Percentiles rank a stretch among this genome's conserved stretches.
phyloP scores from a whole-genome alignment of 2,888 invertebrate species.

The Xanthorhoe spadicearia region DNA sequence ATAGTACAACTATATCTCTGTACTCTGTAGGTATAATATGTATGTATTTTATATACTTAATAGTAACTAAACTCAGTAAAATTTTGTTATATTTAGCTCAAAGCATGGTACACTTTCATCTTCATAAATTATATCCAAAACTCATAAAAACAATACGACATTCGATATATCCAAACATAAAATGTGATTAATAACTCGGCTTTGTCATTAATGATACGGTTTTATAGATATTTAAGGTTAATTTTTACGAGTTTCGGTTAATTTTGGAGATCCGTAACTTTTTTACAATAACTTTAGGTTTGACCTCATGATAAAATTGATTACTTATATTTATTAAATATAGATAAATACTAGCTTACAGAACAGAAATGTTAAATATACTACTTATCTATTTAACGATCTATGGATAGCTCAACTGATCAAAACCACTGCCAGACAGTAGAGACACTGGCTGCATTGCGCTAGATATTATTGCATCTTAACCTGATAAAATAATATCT shows the following conservation, averaged over 20 bases:
- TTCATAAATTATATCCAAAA: conserved; percentile 25
- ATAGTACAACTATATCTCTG: too few species aligned
- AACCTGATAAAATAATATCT: neutral
- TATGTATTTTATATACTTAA: too few species aligned
- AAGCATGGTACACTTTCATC: conserved; percentile 2
- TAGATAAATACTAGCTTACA: too few species aligned
- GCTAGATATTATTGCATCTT: too few species aligned
- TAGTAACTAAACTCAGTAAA: too few species aligned
- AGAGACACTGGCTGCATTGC: too few species aligned
- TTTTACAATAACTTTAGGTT: neutral
- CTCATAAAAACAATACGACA: conserved; percentile 45
- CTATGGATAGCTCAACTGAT: too few species aligned
- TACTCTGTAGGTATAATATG: too few species aligned
- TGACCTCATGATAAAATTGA: neutral
- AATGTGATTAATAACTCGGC: conserved; percentile 48
- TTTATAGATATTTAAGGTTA: conserved; percentile 41
- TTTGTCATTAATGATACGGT: conserved; percentile 42
- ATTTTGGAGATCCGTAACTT: conserved; percentile 32
- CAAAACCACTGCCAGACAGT: too few species aligned
- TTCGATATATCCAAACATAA: conserved; percentile 42
- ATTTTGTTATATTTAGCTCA: neutral
- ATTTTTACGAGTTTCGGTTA: conserved; percentile 39
- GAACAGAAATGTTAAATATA: too few species aligned
- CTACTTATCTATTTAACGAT: too few species aligned
- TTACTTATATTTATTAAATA: too few species aligned